Conservation (phyloP, 2,888 invertebrate genomes). For the Epirrhoe alternata region DNA sequence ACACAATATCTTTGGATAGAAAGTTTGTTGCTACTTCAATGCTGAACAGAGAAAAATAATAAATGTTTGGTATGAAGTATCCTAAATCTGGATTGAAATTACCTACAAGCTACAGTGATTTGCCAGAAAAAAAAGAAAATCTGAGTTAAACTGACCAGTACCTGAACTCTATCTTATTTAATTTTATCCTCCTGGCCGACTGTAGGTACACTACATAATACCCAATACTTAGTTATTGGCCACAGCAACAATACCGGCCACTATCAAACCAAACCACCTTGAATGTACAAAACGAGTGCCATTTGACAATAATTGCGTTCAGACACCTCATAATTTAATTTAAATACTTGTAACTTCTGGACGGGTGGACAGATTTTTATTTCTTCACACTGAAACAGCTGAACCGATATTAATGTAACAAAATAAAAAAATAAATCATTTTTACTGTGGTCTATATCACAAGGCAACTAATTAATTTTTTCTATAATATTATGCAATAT, state of each 20-base stretch:
- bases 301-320: constrained; percentile 32
- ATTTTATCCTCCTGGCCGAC: background rate
- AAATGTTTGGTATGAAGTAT: too few species aligned
- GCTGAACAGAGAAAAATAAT: too few species aligned
- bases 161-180: background rate
- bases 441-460: background rate
- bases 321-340: constrained; percentile 22
- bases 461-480: background rate
- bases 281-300: constrained; percentile 24
- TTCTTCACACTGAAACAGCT: too few species aligned
- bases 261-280: constrained; percentile 25
- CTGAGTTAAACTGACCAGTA: too few species aligned
- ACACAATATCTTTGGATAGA: too few species aligned
- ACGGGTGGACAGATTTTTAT: too few species aligned
- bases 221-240: background rate
- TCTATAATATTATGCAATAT: constrained; percentile 4
- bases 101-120: too few species aligned
- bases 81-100: too few species aligned
- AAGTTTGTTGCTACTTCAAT: too few species aligned
- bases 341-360: constrained; percentile 20
- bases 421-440: too few species aligned
- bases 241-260: constrained; percentile 9
- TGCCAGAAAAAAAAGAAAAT: too few species aligned
- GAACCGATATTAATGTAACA: too few species aligned
- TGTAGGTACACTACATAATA: background rate